A percentile compares a stretch with the other conserved stretches of the same genome.
These are phyloP conservation scores for Crocallis elinguaria DNA, from an alignment of 2,888 invertebrate genomes.

Conservation along the genomic window DNA sequence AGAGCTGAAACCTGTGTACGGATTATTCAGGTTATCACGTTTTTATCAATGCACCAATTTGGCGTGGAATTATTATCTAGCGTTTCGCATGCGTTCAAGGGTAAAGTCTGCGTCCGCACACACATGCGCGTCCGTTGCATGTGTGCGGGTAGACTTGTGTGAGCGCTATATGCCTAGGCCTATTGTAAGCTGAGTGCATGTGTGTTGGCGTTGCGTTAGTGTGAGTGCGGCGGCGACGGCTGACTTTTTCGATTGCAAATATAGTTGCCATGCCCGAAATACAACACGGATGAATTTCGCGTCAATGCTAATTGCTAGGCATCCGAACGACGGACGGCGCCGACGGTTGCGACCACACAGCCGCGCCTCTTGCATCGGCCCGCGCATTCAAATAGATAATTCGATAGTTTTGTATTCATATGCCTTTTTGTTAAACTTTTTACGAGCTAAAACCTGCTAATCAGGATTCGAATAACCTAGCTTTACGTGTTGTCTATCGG, in stretches of 20 bases:
- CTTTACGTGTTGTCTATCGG: too few species aligned
- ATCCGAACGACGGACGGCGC: conserved; percentile 51
- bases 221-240: conserved; percentile 69
- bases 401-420: conserved; percentile 28
- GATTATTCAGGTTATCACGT: conserved; percentile 73
- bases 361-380: conserved; percentile 33
- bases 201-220: conserved; percentile 52
- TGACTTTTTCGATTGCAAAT: conserved; percentile 78
- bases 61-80: conserved; percentile 67
- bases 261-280: conserved; percentile 82
- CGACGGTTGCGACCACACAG: conserved; percentile 42
- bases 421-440: conserved; percentile 31
- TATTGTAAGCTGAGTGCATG: conserved; percentile 63
- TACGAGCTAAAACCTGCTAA: conserved; percentile 32
- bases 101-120: conserved; percentile 77
- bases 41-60: conserved; percentile 82
- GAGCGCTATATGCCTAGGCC: conserved; percentile 62
- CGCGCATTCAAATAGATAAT: conserved; percentile 31
- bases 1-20: conserved; percentile 51
- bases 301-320: conserved; percentile 70
- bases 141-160: conserved; percentile 57
- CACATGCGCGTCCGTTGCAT: conserved; percentile 53
- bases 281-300: conserved; percentile 74
- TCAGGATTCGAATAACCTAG: conserved; percentile 30
- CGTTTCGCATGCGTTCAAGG: conserved; percentile 79